phyloP scores from a whole-genome alignment of 2,888 invertebrate genomes.

The Synanthedon myopaeformis region DNA sequence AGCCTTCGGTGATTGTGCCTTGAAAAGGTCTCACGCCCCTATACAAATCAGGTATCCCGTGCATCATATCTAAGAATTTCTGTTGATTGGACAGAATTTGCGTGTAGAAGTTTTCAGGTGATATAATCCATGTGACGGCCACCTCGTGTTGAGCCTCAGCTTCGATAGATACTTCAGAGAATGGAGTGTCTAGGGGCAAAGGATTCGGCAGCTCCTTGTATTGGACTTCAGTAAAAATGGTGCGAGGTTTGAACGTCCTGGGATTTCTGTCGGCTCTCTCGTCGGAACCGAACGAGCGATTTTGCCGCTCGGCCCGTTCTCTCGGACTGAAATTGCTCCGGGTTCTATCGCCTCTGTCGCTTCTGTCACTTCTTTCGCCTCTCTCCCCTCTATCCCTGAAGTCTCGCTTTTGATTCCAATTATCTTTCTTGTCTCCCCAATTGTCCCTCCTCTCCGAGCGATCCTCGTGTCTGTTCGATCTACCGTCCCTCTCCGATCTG shows the following conservation, averaged over 20 bases:
- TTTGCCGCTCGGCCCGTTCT: slow-evolving; percentile 36
- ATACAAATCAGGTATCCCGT: slow-evolving; percentile 77
- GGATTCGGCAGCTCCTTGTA: slow-evolving; percentile 54
- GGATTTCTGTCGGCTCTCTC: slow-evolving; percentile 38
- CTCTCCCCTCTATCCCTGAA: slow-evolving; percentile 5
- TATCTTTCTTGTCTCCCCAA: slow-evolving; percentile 21
- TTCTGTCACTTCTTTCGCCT: slow-evolving; percentile 11
- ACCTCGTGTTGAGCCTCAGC: slow-evolving; percentile 69
- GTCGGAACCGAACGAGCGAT: slow-evolving; percentile 39
- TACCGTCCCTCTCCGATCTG: slow-evolving; percentile 6
- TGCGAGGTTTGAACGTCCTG: slow-evolving; percentile 35
- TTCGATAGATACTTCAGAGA: slow-evolving; percentile 53
- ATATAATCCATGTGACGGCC: slow-evolving; percentile 80
- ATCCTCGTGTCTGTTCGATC: slow-evolving; percentile 7
- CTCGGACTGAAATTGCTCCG: slow-evolving; percentile 46
- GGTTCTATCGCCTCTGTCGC: slow-evolving; percentile 24
- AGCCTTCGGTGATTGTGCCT: slow-evolving; percentile 64
- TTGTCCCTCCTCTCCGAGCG: slow-evolving; percentile 25
- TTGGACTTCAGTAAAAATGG: slow-evolving; percentile 42
- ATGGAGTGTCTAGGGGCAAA: slow-evolving; percentile 56
- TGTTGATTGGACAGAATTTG: slow-evolving; percentile 62
- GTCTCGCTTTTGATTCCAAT: slow-evolving; percentile 15
- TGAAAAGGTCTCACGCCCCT: slow-evolving; percentile 57
- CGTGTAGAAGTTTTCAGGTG: slow-evolving; percentile 79
- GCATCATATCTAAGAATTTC: slow-evolving; percentile 77